Evolutionary conservation across 2,113 vertebrate species (phyloP).

Genomic region (human): GRCh38 chr5:138858501-138859000

Average conservation of each 20-base stretch:
- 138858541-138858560: not conserved
- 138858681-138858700: not conserved
- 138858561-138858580: not conserved
- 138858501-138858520: not conserved
- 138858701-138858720: not conserved
- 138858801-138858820: not conserved
- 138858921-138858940: not conserved
- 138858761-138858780: not conserved
- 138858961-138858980: not conserved
- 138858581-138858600: no score
- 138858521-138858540: not conserved
- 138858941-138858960: not conserved
- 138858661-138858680: not conserved
- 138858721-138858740: not conserved
- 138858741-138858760: not conserved
- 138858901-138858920: not conserved
- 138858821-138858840: not conserved
- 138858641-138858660: not conserved
- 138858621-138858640: not conserved
- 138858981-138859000: constrained; percentile 7
- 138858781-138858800: not conserved
- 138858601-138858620: not conserved
- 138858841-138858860: not conserved
- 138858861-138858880: not conserved
- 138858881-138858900: not conserved